phyloP scores from a whole-genome alignment of 2,113 vertebrate genomes.

The Myxocyprinus asiaticus region DNA sequence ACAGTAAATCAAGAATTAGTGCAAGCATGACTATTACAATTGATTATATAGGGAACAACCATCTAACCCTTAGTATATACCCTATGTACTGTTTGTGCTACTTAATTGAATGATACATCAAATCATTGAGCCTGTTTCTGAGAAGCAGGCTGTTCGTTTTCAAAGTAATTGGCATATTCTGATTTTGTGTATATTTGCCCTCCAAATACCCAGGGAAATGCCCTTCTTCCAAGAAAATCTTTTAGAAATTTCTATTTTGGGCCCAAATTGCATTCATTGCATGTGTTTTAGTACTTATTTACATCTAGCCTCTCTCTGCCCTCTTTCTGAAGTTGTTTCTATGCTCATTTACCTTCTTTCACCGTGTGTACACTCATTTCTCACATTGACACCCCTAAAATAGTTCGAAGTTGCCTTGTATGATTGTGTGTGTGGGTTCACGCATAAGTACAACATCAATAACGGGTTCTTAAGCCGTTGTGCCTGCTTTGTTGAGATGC shows the following conservation, averaged over 20 bases:
- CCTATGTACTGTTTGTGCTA: too few species aligned
- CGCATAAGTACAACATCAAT: slow-evolving; percentile 11
- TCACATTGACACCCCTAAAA: not conserved
- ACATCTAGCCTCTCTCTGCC: not conserved
- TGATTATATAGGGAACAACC: too few species aligned
- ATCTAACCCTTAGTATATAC: too few species aligned
- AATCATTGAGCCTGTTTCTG: too few species aligned
- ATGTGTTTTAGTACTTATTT: not conserved
- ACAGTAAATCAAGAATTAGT: not conserved
- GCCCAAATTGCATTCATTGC: not conserved
- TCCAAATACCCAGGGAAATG: not conserved
- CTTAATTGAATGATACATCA: too few species aligned
- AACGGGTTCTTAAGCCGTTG: not conserved
- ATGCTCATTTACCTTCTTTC: not conserved
- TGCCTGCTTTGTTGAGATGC: slow-evolving; percentile 6
- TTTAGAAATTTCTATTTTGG: not conserved
- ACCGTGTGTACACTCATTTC: slow-evolving; percentile 6
- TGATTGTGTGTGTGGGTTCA: slow-evolving; percentile 6
- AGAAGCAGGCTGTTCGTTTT: too few species aligned
- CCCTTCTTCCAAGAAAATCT: not conserved
- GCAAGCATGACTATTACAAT: too few species aligned
- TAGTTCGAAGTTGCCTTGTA: not conserved
- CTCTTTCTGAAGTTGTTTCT: slow-evolving; percentile 1
- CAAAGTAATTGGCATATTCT: not conserved
- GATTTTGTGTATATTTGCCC: not conserved